Evolutionary conservation across 37 sponge, comb jelly and placozoan genomes (phyloP).

Genomic region (Haliclona indistincta): DNA sequence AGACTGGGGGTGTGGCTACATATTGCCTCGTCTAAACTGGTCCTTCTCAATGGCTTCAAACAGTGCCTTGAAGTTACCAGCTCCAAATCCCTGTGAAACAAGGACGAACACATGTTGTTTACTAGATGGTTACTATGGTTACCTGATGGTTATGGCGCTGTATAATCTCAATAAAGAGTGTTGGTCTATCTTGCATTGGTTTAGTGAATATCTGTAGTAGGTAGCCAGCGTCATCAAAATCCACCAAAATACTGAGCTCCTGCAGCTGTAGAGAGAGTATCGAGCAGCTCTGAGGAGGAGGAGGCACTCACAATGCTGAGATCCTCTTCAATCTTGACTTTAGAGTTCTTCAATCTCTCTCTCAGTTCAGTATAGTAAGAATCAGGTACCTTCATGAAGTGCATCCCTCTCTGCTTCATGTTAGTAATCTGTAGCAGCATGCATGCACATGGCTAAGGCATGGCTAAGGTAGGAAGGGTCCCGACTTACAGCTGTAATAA

Average conservation of each 20-base stretch:
- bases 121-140: background rate
- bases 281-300: background rate
- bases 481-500: constrained; percentile 72
- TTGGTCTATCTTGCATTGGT: constrained; percentile 97
- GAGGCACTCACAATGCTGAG: constrained; percentile 61
- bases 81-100: constrained; percentile 92
- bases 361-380: constrained; percentile 85
- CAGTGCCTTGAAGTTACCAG: constrained; percentile 98
- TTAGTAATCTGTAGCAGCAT: constrained; percentile 62
- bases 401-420: constrained; percentile 78
- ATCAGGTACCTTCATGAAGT: constrained; percentile 89
- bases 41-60: constrained; percentile 95
- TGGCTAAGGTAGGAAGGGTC: background rate
- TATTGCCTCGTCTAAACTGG: constrained; percentile 85
- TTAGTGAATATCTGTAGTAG: constrained; percentile 98
- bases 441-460: background rate
- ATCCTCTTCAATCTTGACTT: constrained; percentile 78
- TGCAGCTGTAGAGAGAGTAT: constrained; percentile 69
- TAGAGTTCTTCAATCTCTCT: constrained; percentile 77
- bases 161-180: constrained; percentile 95
- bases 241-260: constrained; percentile 89
- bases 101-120: too few species aligned
- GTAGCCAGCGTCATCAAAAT: constrained; percentile 98
- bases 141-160: constrained; percentile 95
- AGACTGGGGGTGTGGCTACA: too few species aligned